These are phyloP conservation scores for Aleiodes testaceus DNA, from an alignment of 2,888 invertebrate genomes.

Conservation along the genomic window DNA sequence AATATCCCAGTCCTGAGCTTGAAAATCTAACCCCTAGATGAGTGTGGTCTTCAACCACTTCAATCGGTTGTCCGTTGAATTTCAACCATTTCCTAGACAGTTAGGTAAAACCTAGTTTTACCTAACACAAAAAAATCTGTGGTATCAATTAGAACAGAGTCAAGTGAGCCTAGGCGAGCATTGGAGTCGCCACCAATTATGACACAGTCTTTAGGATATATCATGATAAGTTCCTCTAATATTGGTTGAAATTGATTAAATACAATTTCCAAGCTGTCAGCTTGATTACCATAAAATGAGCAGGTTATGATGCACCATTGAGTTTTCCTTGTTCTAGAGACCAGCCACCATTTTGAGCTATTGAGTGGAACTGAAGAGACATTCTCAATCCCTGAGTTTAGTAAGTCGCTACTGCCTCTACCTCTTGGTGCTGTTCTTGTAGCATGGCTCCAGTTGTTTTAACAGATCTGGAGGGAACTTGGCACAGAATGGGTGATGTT, in stretches of 20 bases:
- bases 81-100: too few species aligned
- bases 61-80: too few species aligned
- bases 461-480: neutral
- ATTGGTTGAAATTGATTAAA: conserved; percentile 32
- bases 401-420: conserved; percentile 25
- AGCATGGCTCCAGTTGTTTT: neutral
- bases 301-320: conserved; percentile 24
- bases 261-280: neutral
- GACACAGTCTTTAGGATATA: conserved; percentile 23
- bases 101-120: too few species aligned
- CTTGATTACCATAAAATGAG: conserved; percentile 27
- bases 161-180: neutral
- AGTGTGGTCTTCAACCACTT: too few species aligned
- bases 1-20: too few species aligned
- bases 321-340: conserved; percentile 2
- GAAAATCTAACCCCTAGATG: too few species aligned
- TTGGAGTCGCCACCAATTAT: conserved; percentile 23
- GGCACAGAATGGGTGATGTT: neutral
- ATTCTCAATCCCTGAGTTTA: conserved; percentile 2
- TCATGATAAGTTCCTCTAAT: conserved; percentile 27
- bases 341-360: conserved; percentile 24
- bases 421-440: conserved; percentile 14
- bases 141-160: too few species aligned
- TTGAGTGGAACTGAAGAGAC: neutral
- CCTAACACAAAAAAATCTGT: too few species aligned